Evolutionary conservation across 1,140 invertebrate genomes (phyloP), one percentile per base, ranked within the genome.

Genomic region (Papilio xuthus): DNA sequence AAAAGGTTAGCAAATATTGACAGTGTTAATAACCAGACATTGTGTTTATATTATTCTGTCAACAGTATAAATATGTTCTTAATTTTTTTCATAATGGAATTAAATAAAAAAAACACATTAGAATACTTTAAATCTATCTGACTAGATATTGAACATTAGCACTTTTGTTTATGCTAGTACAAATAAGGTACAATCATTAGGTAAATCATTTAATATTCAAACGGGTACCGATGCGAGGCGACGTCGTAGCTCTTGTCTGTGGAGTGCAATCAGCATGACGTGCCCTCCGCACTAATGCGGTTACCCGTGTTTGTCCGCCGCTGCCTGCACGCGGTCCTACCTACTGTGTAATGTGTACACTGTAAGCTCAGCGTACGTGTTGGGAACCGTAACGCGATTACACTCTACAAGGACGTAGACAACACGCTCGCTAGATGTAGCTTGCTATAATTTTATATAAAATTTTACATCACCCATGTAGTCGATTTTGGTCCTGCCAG

Each of bases 241-340:
- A 15, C 60, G 60, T 67, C 60, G 71, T 72, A 72, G 18, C 71
- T 47, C 41, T 47, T 42, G 41, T 63, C 74, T 50, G 78, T 69
- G 77, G 77, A 74, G 81, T 85, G 87, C 87, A 89, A 89, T 89
- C 86, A 90, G 82, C 79, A 78, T 73, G 75, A 82, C 89, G 88
- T 87, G 86, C 83, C 79, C 82, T 84, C 82, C 83, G 78, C 83
- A 77, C 85, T 91, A 91, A 91, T 89, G 88, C 82, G 85, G 89
- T 90, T 89, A 90, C 80, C 83, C 79, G 77, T 87, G 80, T 89
- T 88, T 88, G 83, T 82, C 80, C 70, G 82, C 78, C 71, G 82
- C 77, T 80, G 74, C 77, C 74, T 63, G 56, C 26, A 37, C n/a
- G 12, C 53, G 28, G 53, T 63, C 28, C n/a, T 18, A 41, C 71